Conservation (phyloP, 1,140 invertebrate species). For the Steinernema khuongi region DNA sequence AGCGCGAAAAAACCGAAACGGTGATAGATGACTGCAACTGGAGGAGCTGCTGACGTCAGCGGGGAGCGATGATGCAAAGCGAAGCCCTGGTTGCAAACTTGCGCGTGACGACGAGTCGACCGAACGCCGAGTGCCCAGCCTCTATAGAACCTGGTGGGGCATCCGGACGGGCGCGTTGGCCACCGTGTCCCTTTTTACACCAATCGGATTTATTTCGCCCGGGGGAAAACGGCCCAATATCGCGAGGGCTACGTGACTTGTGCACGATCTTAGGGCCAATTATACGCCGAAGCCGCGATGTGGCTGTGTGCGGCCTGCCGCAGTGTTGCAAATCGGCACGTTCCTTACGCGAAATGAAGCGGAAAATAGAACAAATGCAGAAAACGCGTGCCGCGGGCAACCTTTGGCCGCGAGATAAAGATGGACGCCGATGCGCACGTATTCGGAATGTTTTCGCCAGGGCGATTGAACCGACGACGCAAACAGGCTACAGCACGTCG, state of each 20-base stretch:
- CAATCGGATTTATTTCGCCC: neutral
- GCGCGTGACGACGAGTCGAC: too few species aligned
- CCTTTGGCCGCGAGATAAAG: neutral
- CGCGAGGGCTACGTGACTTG: neutral
- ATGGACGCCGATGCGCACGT: neutral
- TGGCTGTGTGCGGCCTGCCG: neutral
- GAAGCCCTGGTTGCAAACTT: too few species aligned
- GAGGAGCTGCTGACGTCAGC: constrained; percentile 1
- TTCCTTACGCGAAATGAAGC: neutral
- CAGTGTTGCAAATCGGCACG: constrained; percentile 11
- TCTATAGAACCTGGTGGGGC: too few species aligned
- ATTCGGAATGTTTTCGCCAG: neutral
- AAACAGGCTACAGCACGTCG: neutral
- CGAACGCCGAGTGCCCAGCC: too few species aligned
- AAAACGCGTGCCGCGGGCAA: neutral
- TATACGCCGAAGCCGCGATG: neutral
- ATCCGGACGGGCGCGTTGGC: neutral
- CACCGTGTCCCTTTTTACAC: neutral
- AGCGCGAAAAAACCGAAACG: neutral
- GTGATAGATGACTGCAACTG: neutral
- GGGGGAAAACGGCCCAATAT: neutral
- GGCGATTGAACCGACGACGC: neutral
- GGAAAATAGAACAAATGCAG: constrained; percentile 3
- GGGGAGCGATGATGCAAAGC: neutral
- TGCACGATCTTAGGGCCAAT: constrained; percentile 9